Evolutionary conservation across 2,113 vertebrate genomes (phyloP), one percentile per base, ranked within the genome.

Genomic region (Catharus bicknelli): DNA sequence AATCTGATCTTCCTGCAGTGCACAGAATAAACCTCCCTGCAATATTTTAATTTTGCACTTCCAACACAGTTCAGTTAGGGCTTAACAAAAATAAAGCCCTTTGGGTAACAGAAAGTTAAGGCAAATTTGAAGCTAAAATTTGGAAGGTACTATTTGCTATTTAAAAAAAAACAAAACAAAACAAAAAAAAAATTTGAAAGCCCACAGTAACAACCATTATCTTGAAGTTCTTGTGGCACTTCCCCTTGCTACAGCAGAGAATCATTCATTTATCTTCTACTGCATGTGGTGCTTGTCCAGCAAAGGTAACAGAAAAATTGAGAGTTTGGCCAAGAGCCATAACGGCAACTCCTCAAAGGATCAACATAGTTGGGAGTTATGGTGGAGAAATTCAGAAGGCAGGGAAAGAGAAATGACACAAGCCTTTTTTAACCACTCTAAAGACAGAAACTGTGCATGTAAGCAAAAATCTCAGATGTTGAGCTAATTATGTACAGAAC

Each of bases 241-340:
- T 89, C 23, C 58, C 32, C 29, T 88, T 4, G 0, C 50, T 64
- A 54, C 36, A 62, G 48, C 10, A 51, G 40, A 38, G n/a, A 84
- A 54, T 79, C 61, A 20, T 22, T 55, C 30, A 15, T 66, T 90
- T 83, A 83, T 90, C 80, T 83, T 55, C 72, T 67, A 2, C 20
- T 29, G 75, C 78, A 74, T 1, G 3, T 30, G 73, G 27, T 59
- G 70, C 42, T 93, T 63, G 67, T 51, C 85, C 72, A 94, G 68
- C 43, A 90, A 83, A 86, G 25, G 64, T 50, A 93, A 74, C 83
- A 67, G 68, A 82, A 93, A 93, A 93, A 93, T 5, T 10, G 67
- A 43, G 26, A 55, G 16, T 5, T 36, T 81, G 90, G 72, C 53
- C 21, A 66, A 30, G 9, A 86, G 70, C 73, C 63, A 4, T 7